Evolutionary conservation across 2,113 vertebrate species (phyloP), one percentile per base, ranked within the genome.

Genomic region (Gasterosteus nipponicus): DNA sequence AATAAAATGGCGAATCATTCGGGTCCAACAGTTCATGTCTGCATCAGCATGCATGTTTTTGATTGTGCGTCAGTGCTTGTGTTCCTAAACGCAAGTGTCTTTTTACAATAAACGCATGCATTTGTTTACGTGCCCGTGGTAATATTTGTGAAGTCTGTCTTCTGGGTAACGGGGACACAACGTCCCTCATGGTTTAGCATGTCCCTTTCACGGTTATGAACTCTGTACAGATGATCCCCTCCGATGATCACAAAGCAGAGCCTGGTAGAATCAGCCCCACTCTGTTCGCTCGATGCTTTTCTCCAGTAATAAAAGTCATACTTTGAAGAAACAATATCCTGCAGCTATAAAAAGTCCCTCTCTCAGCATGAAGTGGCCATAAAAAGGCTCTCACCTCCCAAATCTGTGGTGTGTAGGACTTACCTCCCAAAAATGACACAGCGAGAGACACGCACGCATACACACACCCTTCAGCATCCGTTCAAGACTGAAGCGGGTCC

Each of bases 221-320:
- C 80, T 78, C 75, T 80, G 78, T 80, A 86, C 89, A 87, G 89
- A 92, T 92, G 88, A 93, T 92, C 88, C 88, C 78, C 74, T 88
- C 69, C 67, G 80, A 89, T 79, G 69, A 80, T 83, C 73, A 19
- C 39, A 69, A 75, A 89, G 86, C 82, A 90, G 82, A 90, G 84
- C 82, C 78, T 83, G 89, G 84, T 91, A 88, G 87, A 86, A 84
- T 86, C 86, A 72, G 74, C 81, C 69, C 82, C 75, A 81, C 69
- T 86, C 65, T 77, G 73, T 73, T 87, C 84, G 89, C 78, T 81
- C 74, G 66, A 90, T 85, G 87, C 73, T 70, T 73, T 84, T 82
- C 86, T 74, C 84, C 82, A 89, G 84, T 89, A 93, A 92, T 91
- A 92, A 89, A 92, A 89, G 85, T 90, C 81, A 87, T 90, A 90